Evolutionary conservation across 2,113 vertebrate species (phyloP), one percentile per base, ranked within the genome.

Genomic region (Corvus moneduloides): DNA sequence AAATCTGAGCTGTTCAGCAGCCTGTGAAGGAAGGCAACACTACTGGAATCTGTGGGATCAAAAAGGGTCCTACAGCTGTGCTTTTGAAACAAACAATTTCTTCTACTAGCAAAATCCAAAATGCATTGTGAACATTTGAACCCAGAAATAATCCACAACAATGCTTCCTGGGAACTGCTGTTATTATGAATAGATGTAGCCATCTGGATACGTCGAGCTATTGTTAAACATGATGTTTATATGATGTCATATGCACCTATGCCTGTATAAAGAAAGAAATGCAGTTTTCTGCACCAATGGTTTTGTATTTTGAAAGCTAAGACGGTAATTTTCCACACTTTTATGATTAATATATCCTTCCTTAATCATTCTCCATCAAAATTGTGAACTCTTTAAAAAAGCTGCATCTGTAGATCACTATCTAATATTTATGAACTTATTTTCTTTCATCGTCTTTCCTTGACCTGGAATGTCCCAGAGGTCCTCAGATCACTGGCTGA

Each of bases 171-270:
- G 81, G 71, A 87, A 51, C 54, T 91, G 62, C 49, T 82, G 20
- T 33, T 95, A 33, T 73, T 92, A 61, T 73, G 81, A 95, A 61
- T 85, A 73, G 46, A 85, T 69, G 63, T 49, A 91, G 67, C 81
- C 91, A 87, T 91, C 81, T 92, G 84, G 87, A 75, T 84, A 49
- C 0, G 0, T 66, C 73, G 75, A 92, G 88, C 71, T 94, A 75
- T 96, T 90, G 91, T 83, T 85, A 86, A 88, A 91, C 55, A 27
- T 76, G 51, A 66, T 83, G 68, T 88, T 93, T 93, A 66, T 93
- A 68, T 92, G 88, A 81, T 64, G 58, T 94, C 79, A 78, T 68
- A 58, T 2, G 28, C 85, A 87, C 35, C 84, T 89, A 62, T 59
- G 63, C 37, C 58, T 89, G 51, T 67, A 46, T 46, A 83, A 84